Conservation (phyloP, 2,113 vertebrate genomes). For the Copsychus sechellarum region DNA sequence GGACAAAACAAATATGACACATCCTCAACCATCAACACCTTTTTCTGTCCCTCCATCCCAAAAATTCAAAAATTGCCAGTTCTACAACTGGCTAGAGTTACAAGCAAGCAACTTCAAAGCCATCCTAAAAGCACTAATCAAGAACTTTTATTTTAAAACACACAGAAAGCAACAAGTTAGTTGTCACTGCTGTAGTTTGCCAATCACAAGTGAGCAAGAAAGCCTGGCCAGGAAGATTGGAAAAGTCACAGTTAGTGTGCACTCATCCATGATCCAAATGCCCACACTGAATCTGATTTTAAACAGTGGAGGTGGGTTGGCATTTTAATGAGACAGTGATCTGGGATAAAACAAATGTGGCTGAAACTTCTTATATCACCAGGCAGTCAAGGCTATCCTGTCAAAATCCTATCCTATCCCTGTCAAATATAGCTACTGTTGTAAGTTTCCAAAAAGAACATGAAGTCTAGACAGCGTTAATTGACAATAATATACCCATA, state of each 20-base stretch:
- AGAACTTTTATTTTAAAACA: not conserved
- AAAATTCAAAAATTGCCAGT: not conserved
- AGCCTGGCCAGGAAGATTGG: not conserved
- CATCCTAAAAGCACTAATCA: not conserved
- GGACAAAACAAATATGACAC: not conserved
- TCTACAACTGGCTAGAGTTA: not conserved
- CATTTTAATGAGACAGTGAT: not conserved
- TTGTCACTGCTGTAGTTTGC: not conserved
- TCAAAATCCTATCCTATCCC: not conserved
- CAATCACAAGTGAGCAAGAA: not conserved
- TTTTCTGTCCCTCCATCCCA: not conserved
- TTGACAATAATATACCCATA: not conserved
- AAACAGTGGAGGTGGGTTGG: not conserved
- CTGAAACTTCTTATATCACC: not conserved
- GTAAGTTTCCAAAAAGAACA: not conserved
- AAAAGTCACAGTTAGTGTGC: not conserved
- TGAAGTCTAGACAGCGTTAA: not conserved
- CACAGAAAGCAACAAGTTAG: fast-evolving
- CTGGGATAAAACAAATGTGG: not conserved
- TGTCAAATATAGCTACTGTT: not conserved
- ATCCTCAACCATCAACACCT: not conserved
- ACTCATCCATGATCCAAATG: not conserved
- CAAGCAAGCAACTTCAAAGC: not conserved
- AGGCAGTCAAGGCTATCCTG: not conserved
- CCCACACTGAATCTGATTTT: not conserved